phyloP scores from a whole-genome alignment of 2,113 vertebrate genomes.

The Aramus guarauna region DNA sequence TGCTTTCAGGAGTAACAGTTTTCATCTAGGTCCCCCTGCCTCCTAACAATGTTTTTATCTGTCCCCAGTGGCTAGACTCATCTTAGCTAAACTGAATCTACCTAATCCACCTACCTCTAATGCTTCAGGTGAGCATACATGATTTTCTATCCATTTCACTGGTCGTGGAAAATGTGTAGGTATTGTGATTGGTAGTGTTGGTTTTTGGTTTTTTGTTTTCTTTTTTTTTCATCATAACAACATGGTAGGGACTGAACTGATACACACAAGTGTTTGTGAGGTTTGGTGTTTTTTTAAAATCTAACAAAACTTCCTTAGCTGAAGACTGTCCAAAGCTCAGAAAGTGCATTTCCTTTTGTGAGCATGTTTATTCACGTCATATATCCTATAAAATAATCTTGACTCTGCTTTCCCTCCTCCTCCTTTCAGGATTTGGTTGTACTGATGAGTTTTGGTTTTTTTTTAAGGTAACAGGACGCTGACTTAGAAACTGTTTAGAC shows the following conservation, averaged over 20 bases:
- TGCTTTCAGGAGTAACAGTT: not conserved
- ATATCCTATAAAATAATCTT: not conserved
- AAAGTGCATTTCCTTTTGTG: not conserved
- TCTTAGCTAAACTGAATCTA: not conserved
- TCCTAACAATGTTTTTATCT: not conserved
- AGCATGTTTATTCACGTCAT: fast-evolving
- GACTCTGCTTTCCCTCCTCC: not conserved
- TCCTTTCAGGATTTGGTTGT: not conserved
- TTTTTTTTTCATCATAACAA: not conserved
- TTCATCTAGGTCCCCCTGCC: not conserved
- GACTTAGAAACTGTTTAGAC: not conserved
- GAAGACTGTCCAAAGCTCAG: not conserved
- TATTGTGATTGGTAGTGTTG: not conserved
- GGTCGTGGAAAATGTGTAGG: not conserved
- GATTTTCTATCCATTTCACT: fast-evolving
- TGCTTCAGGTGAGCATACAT: fast-evolving
- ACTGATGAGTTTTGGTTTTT: not conserved
- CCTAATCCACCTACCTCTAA: not conserved
- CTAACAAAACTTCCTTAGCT: not conserved
- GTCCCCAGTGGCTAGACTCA: not conserved
- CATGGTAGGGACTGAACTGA: not conserved
- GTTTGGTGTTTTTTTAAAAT: not conserved
- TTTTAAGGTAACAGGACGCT: not conserved
- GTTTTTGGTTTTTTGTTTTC: no score
- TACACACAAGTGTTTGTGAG: not conserved